phyloP scores from a whole-genome alignment of 2,888 invertebrate species.

The Byasa hedistus region DNA sequence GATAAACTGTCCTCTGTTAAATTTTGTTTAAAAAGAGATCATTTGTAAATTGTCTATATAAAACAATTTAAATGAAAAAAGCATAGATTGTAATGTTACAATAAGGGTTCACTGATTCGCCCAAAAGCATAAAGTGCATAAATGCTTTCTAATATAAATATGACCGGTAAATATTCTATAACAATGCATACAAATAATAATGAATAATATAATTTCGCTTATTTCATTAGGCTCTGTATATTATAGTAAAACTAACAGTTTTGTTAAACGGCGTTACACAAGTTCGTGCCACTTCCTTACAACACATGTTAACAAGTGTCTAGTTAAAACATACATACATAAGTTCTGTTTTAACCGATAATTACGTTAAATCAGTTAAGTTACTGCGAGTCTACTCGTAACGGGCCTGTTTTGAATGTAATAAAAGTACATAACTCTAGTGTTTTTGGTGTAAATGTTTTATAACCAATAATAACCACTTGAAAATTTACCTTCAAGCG shows the following conservation, averaged over 20 bases:
- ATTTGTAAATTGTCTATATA: too few relatives aligned
- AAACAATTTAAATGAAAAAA: too few relatives aligned
- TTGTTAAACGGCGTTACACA: slow-evolving; percentile 16
- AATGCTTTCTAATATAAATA: background rate
- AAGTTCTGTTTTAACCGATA: slow-evolving; percentile 12
- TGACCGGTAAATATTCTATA: background rate
- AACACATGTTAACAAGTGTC: slow-evolving; percentile 10
- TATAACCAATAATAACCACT: background rate
- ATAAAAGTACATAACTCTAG: background rate
- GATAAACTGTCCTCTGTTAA: too few relatives aligned
- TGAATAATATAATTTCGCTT: background rate
- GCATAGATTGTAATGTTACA: background rate
- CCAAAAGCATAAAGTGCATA: background rate
- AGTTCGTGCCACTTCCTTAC: background rate
- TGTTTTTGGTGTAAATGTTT: background rate
- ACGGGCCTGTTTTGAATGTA: slow-evolving; percentile 6
- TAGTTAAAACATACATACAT: slow-evolving; percentile 6
- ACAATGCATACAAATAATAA: background rate
- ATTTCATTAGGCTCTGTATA: slow-evolving; percentile 4
- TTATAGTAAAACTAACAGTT: slow-evolving; percentile 1
- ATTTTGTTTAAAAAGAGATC: too few relatives aligned
- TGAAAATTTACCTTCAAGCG: background rate
- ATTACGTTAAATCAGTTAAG: slow-evolving; percentile 11
- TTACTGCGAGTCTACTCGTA: slow-evolving; percentile 7
- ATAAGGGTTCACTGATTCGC: background rate